Conservation (phyloP, 2,888 invertebrate species). For the Ditula angustiorana region DNA sequence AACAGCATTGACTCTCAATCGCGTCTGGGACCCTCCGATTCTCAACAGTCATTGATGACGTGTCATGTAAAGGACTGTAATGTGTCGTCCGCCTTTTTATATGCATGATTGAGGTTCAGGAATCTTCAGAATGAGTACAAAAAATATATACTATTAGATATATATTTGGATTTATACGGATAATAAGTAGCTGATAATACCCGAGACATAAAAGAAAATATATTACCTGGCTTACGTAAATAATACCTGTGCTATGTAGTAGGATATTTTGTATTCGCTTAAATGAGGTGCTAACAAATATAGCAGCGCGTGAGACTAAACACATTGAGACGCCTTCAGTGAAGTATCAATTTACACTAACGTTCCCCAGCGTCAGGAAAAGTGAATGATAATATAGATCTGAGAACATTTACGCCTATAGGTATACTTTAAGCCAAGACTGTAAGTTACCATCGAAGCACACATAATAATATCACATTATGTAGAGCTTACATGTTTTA, state of each 20-base stretch:
- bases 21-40: conserved; percentile 58
- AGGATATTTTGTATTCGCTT: not conserved
- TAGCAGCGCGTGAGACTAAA: conserved; percentile 31
- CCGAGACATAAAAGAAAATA: too few relatives aligned
- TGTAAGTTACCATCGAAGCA: conserved; percentile 31
- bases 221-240: not conserved
- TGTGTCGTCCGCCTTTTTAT: not conserved
- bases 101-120: not conserved
- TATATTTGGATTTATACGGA: not conserved
- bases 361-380: conserved; percentile 29
- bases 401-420: conserved; percentile 20
- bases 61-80: conserved; percentile 22
- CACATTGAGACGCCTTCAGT: conserved; percentile 36
- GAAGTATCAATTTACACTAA: conserved; percentile 43
- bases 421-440: conserved; percentile 12
- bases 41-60: conserved; percentile 52
- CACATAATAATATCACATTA: conserved; percentile 7
- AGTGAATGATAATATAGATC: conserved; percentile 39
- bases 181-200: too few relatives aligned
- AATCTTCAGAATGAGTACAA: not conserved
- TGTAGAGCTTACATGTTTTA: conserved; percentile 7
- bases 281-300: conserved; percentile 19
- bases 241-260: not conserved
- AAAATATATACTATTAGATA: not conserved
- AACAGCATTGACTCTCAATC: conserved; percentile 72